A percentile compares a stretch with the other conserved stretches of the same genome.
Conservation (phyloP, 2,113 vertebrate genomes). For the Lasiurus borealis region DNA sequence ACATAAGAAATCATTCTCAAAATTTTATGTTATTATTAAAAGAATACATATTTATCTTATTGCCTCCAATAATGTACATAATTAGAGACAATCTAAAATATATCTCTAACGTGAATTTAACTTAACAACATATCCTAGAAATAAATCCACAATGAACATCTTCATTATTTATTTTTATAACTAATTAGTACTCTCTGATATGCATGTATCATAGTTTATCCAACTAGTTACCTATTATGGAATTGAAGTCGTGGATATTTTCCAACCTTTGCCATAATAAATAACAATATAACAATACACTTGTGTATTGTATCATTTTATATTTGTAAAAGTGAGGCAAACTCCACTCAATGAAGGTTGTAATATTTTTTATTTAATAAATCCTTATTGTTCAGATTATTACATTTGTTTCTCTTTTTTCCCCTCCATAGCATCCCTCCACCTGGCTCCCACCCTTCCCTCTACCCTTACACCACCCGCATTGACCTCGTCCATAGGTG, state of each 20-base stretch:
- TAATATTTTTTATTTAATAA: background rate
- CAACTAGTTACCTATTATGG: background rate
- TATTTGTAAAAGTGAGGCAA: conserved; percentile 25
- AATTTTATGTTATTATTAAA: background rate
- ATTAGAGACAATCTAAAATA: background rate
- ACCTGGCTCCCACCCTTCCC: too few species aligned
- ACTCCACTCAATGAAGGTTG: background rate
- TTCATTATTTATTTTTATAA: background rate
- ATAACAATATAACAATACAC: background rate
- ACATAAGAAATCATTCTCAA: background rate
- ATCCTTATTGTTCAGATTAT: too few species aligned
- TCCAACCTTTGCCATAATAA: background rate
- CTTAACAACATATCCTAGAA: background rate
- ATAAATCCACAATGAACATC: background rate
- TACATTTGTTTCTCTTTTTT: too few species aligned
- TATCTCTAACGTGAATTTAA: background rate
- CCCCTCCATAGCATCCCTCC: too few species aligned
- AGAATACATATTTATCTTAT: background rate
- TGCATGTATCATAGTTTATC: background rate
- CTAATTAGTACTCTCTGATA: background rate
- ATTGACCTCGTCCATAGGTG: too few species aligned
- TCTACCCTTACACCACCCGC: too few species aligned
- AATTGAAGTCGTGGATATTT: background rate
- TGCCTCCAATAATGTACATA: background rate
- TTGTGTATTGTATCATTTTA: background rate